A percentile compares a stretch with the other conserved stretches of the same genome.
Conservation (phyloP, 2,113 vertebrate species). For the Trogon surrucura region DNA sequence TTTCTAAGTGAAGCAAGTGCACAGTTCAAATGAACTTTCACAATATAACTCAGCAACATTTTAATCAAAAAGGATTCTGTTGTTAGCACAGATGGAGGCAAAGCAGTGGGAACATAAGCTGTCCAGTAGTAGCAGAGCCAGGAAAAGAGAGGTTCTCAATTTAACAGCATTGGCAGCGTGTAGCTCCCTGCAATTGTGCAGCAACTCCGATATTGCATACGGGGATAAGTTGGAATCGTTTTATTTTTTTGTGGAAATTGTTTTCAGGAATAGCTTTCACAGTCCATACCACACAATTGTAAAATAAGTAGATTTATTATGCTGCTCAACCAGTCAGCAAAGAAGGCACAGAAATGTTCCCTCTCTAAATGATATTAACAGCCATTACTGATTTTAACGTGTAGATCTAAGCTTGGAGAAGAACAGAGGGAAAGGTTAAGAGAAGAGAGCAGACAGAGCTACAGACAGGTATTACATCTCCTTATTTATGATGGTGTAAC, state of each 20-base stretch:
- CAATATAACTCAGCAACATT: conserved; percentile 29
- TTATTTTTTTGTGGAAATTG: neutral
- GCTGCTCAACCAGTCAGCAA: neutral
- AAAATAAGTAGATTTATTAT: neutral
- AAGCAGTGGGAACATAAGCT: conserved; percentile 24
- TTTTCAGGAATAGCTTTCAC: neutral
- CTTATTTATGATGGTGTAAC: neutral
- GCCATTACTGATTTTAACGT: neutral
- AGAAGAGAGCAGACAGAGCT: neutral
- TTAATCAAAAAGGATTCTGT: conserved; percentile 57
- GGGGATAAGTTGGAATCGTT: neutral
- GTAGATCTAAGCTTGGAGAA: neutral
- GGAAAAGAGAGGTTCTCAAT: conserved; percentile 36
- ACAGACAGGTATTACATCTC: neutral
- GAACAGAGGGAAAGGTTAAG: neutral
- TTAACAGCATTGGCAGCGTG: conserved; percentile 28
- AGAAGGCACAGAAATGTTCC: neutral
- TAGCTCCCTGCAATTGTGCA: conserved; percentile 5
- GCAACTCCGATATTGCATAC: neutral
- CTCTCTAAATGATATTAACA: neutral
- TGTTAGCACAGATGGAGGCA: conserved; percentile 60
- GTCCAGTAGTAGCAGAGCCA: conserved; percentile 35
- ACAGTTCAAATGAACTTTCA: conserved; percentile 5
- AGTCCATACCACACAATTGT: neutral
- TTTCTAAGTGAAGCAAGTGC: neutral